Evolutionary conservation across 2,888 invertebrate species (phyloP), one percentile per base, ranked within the genome.

Genomic region (Bursaphelenchus okinawaensis): DNA sequence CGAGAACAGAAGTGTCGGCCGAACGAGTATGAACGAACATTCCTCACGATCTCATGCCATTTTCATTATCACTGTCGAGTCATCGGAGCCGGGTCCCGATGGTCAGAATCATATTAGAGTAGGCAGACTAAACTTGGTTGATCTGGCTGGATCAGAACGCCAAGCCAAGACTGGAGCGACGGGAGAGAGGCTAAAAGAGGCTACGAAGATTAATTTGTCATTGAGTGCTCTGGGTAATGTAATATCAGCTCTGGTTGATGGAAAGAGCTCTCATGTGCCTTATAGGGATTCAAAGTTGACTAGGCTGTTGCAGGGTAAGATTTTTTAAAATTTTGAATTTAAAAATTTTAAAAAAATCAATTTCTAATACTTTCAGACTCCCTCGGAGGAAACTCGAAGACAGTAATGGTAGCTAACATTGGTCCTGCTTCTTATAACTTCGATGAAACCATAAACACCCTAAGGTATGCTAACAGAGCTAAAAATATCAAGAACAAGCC

Each of bases 401-500:
- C 98, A 0, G 92, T 98, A 63, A 98, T 98, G 96, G 92, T 99
- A 62, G 98, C 98, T 9, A 96, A 95, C 84, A 90, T 99, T 81
- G 96, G 96, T 0, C 98, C 98, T 26, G 95, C 96, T 22, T 90
- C 90, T 75, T 93, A 92, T 85, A 98, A 98, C 86, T 95, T 92
- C 85, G 98, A 98, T 81, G 98, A 80, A 67, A 96, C 96, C n/a
- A 86, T 96, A 69, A 87, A 94, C 4, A 79, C 76, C 0, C 68
- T 79, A 60, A 79, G 84, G 28, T 95, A 98, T 85, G 93, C 96
- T 2, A 93, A 92, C 83, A 87, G 96, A 55, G 98, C 98, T 16
- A 98, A 98, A 86, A 93, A 93, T 75, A 98, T 98, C 78, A 94
- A 95, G 87, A 98, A 98, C 86, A 92, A 93, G 84, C 96, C 98